phyloP scores from a whole-genome alignment of 2,113 vertebrate species.

The Chitala chitala region DNA sequence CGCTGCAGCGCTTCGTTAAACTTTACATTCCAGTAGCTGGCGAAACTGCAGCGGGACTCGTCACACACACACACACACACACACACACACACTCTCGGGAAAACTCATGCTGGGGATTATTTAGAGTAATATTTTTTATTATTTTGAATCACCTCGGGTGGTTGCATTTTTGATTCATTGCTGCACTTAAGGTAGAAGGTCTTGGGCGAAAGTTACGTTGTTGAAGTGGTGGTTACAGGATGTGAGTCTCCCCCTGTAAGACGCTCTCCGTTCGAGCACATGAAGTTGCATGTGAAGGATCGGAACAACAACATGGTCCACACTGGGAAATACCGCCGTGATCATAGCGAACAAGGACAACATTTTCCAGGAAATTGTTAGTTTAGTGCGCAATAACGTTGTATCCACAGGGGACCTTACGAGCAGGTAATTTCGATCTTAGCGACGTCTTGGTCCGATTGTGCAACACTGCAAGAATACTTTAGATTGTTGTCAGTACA shows the following conservation, averaged over 20 bases:
- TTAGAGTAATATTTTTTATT: too few relatives aligned
- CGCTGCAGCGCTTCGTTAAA: background rate
- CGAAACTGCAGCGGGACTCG: background rate
- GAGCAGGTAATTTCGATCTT: too few relatives aligned
- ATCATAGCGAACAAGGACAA: too few relatives aligned
- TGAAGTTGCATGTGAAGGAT: background rate
- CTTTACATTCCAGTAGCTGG: background rate
- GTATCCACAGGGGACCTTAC: too few relatives aligned
- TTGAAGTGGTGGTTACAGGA: conserved; percentile 16
- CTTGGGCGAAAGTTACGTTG: conserved; percentile 10
- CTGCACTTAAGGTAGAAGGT: background rate
- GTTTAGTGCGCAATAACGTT: too few relatives aligned
- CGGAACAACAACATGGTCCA: too few relatives aligned
- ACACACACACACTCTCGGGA: background rate
- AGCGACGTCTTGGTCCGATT: too few relatives aligned
- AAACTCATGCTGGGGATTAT: too few relatives aligned
- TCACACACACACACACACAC: background rate
- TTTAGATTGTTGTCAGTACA: too few relatives aligned
- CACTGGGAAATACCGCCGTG: too few relatives aligned
- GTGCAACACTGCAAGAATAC: too few relatives aligned
- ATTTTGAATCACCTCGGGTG: background rate
- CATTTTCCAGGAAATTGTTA: too few relatives aligned
- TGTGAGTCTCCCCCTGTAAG: background rate
- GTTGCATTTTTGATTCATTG: background rate
- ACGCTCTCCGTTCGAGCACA: background rate